phyloP scores from a whole-genome alignment of 2,797 vertebrate genomes.

The Denticeps clupeoides region DNA sequence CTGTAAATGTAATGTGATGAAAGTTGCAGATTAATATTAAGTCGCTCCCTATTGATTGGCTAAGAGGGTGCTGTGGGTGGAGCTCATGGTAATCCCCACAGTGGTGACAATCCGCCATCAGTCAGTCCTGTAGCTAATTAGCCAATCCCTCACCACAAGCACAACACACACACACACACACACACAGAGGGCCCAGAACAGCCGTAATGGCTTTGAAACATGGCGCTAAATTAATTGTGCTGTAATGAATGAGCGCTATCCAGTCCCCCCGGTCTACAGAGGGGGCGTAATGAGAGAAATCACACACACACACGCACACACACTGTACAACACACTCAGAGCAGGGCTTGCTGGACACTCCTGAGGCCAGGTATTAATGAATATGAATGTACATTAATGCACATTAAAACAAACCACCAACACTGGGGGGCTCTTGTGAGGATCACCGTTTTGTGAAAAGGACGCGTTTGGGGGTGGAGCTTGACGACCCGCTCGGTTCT shows the following conservation, averaged over 20 bases:
- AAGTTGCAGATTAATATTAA: no score
- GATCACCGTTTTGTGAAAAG: constrained; percentile 13
- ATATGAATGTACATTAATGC: constrained; percentile 39
- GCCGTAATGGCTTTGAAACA: constrained; percentile 27
- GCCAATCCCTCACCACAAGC: no score
- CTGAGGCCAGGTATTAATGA: constrained; percentile 34
- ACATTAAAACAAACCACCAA: constrained; percentile 25
- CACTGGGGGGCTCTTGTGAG: constrained; percentile 11
- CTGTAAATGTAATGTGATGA: no score
- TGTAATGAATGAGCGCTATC: constrained; percentile 35
- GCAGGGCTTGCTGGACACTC: constrained; percentile 17
- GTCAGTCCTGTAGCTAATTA: no score
- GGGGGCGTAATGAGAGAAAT: constrained; percentile 20
- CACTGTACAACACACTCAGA: constrained; percentile 2
- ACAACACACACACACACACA: constrained; percentile 3
- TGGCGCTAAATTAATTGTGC: constrained; percentile 33
- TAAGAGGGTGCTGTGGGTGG: no score
- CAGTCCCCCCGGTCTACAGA: constrained; percentile 22
- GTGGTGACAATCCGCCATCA: no score
- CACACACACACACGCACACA: constrained; percentile 1
- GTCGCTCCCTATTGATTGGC: no score
- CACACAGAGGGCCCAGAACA: constrained; percentile 19
- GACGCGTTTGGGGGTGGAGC: background rate
- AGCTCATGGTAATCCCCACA: no score
- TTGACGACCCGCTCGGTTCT: background rate